Base-by-base conservation (phyloP, 1,140 invertebrate species). In the Heliothis virescens region DNA sequence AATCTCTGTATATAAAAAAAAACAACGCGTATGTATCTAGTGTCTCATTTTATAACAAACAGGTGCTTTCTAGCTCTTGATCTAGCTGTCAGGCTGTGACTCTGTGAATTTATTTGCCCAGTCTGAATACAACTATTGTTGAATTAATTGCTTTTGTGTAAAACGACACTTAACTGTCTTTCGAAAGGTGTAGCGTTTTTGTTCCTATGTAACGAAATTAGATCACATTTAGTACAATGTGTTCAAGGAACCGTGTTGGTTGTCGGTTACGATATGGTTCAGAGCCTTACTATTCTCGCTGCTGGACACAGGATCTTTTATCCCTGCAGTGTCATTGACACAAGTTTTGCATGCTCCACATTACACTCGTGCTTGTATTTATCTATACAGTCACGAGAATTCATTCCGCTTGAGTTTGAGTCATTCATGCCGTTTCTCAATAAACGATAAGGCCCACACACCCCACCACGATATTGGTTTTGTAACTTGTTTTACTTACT, bases 221-320 rank as follows among this genome's bases (percentile, higher is more conserved):
- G 71, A 76, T 41, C 52, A 52, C 74, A 50, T 53, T 75, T 79
- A 59, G 57, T 74, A 86, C 85, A 88, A 85, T 84, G 85, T 83
- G 82, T 57, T 82, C 69, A 83, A 77, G 79, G 77, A 79, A 82
- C 83, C 87, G 82, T 86, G 78, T 63, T 73, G 34, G 50, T 47
- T 62, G 52, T 75, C 48, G 21, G 73, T 78, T 82, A 74, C 75
- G 79, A 77, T 81, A 26, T 57, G 81, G 60, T 82, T 84, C 73
- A 79, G 63, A 52, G 79, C 41, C 12, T 67, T 71, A 60, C 41
- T 69, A 48, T 65, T 60, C 60, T 79, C 48, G 34, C 15, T 63
- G 50, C 55, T 67, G 74, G 75, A 55, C 18, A 67, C 57, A 55
- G 55, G 65, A 29, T 63, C 74, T 80, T 83, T 79, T 81, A 79